phyloP scores from a whole-genome alignment of 2,888 invertebrate genomes.

The Drosophila nr. fundita region DNA sequence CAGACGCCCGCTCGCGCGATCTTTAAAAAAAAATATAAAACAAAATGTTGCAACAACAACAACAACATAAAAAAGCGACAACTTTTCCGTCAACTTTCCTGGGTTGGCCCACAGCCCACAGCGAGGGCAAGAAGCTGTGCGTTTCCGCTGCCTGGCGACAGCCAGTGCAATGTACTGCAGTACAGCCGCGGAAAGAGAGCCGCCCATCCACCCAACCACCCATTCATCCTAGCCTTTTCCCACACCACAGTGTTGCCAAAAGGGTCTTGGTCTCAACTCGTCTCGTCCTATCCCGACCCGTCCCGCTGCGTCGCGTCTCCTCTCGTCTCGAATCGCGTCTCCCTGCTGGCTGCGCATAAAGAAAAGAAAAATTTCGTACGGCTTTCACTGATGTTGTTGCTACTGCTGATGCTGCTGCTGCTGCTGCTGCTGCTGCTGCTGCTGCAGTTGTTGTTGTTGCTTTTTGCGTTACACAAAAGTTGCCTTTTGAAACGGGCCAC shows the following conservation, averaged over 20 bases:
- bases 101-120: slow-evolving; percentile 72
- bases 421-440: slow-evolving; percentile 30
- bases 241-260: slow-evolving; percentile 56
- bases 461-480: slow-evolving; percentile 57
- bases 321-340: slow-evolving; percentile 25
- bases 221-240: slow-evolving; percentile 44
- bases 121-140: slow-evolving; percentile 79
- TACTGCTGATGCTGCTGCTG: slow-evolving; percentile 20
- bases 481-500: slow-evolving; percentile 68
- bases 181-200: not conserved
- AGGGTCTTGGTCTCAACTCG: slow-evolving; percentile 73
- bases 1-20: slow-evolving; percentile 76
- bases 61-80: slow-evolving; percentile 51
- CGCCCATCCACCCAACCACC: slow-evolving; percentile 12
- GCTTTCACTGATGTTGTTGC: slow-evolving; percentile 56
- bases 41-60: slow-evolving; percentile 45
- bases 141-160: slow-evolving; percentile 64
- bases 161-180: slow-evolving; percentile 62
- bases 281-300: slow-evolving; percentile 39
- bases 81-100: slow-evolving; percentile 75
- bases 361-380: slow-evolving; percentile 79
- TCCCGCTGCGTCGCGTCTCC: slow-evolving; percentile 15
- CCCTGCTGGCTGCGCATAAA: slow-evolving; percentile 72
- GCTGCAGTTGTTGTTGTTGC: slow-evolving; percentile 52
- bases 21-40: slow-evolving; percentile 58